Conservation (phyloP, 1,140 invertebrate species). For the Drosophila hydei region DNA sequence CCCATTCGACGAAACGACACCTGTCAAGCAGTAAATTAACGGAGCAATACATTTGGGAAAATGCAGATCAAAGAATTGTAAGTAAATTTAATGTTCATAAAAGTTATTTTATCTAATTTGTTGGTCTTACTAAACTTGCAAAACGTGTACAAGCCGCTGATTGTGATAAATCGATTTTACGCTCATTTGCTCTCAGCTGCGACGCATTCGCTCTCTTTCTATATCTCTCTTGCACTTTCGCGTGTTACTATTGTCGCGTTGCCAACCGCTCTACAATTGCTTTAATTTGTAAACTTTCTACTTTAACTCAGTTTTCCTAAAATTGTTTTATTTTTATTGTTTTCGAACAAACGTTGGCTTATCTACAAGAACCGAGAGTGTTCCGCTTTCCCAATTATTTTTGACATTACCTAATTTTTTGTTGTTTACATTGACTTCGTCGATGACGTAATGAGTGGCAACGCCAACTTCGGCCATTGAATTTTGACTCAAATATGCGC, state of each 20-base stretch:
- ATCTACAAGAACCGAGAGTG: not conserved
- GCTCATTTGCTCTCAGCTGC: constrained; percentile 46
- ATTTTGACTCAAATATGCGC: constrained; percentile 6
- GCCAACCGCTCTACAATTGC: constrained; percentile 35
- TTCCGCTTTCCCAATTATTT: not conserved
- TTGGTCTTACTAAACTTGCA: constrained; percentile 35
- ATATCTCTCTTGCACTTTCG: constrained; percentile 11
- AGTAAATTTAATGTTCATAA: constrained; percentile 40
- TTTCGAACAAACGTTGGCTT: not conserved
- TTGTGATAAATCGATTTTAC: constrained; percentile 77
- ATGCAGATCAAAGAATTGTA: constrained; percentile 79
- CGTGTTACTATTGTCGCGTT: constrained; percentile 30
- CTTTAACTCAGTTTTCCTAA: constrained; percentile 15
- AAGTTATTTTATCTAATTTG: constrained; percentile 5
- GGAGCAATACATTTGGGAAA: constrained; percentile 50
- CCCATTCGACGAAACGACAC: constrained; percentile 16
- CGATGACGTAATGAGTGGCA: constrained; percentile 38
- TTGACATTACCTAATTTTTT: not conserved
- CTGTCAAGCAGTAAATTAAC: constrained; percentile 51
- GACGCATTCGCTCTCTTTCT: constrained; percentile 18
- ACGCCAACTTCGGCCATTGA: not conserved
- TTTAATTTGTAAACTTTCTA: constrained; percentile 42
- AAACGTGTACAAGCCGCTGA: constrained; percentile 50
- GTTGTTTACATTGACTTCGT: constrained; percentile 33
- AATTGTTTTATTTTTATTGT: not conserved